Evolutionary conservation across 2,888 invertebrate species (phyloP).

Genomic region (Pristionchus exspectatus): DNA sequence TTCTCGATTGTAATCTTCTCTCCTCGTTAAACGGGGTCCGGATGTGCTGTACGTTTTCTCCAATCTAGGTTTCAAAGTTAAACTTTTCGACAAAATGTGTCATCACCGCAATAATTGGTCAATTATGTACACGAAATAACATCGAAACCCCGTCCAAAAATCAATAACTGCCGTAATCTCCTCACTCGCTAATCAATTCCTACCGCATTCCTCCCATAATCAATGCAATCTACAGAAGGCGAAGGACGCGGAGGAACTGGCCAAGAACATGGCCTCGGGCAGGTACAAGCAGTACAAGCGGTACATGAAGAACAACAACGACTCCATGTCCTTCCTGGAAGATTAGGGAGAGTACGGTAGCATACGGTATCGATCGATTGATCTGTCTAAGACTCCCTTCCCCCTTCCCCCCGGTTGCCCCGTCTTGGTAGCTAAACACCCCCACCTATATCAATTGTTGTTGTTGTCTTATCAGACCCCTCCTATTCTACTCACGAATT

Average conservation of each 20-base stretch:
- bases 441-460: neutral
- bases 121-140: no score
- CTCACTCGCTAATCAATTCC: neutral
- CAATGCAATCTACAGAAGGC: slow-evolving; percentile 79
- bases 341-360: slow-evolving; percentile 63
- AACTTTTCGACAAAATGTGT: no score
- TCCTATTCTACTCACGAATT: neutral
- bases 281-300: slow-evolving; percentile 91
- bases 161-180: neutral
- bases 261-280: slow-evolving; percentile 89
- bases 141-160: neutral
- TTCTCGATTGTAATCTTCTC: no score
- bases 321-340: slow-evolving; percentile 89
- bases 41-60: no score
- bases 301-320: slow-evolving; percentile 92
- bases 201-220: neutral
- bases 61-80: no score
- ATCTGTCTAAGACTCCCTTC: neutral
- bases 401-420: neutral
- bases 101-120: no score
- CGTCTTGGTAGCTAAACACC: neutral
- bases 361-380: neutral
- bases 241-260: slow-evolving; percentile 90
- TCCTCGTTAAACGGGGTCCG: no score
- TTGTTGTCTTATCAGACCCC: neutral